A percentile compares a stretch with the other conserved stretches of the same genome.
Conservation (phyloP, 2,113 vertebrate species). For the Ramphastos sulfuratus region DNA sequence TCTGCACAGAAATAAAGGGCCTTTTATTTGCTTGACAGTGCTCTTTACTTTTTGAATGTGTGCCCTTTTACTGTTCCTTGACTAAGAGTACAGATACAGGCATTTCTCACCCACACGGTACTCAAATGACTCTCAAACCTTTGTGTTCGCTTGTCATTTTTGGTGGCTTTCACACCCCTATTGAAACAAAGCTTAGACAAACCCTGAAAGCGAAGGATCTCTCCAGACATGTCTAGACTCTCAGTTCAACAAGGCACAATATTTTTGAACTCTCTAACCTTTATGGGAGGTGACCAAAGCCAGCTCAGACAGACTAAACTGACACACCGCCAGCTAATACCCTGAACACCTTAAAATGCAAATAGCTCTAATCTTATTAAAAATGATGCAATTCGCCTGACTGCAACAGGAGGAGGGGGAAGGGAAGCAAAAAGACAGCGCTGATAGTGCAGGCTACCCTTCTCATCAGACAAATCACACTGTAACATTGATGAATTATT, state of each 20-base stretch:
- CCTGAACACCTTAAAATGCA: conserved; percentile 73
- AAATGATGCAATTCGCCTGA: conserved; percentile 61
- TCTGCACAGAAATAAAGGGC: not conserved
- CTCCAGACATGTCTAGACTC: conserved; percentile 82
- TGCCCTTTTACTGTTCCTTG: conserved; percentile 41
- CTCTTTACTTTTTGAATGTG: conserved; percentile 10
- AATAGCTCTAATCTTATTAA: conserved; percentile 75
- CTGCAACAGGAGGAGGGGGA: conserved; percentile 10
- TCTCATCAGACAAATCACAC: conserved; percentile 5
- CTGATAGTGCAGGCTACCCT: not conserved
- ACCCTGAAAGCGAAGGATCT: conserved; percentile 71
- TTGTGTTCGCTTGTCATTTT: conserved; percentile 61
- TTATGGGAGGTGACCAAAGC: conserved; percentile 73
- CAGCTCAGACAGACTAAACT: conserved; percentile 78
- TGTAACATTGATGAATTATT: conserved; percentile 28
- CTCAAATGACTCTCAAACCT: conserved; percentile 68
- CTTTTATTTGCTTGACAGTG: conserved; percentile 38
- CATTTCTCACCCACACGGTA: conserved; percentile 46
- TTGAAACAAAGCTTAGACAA: conserved; percentile 75
- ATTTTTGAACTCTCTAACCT: conserved; percentile 79
- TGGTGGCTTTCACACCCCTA: conserved; percentile 54
- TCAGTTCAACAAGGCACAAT: conserved; percentile 67
- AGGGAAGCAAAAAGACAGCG: not conserved
- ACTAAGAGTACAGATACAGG: conserved; percentile 42
- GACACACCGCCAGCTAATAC: conserved; percentile 75